Conservation (phyloP, 2,797 vertebrate species). For the Lacerta bilineata region DNA sequence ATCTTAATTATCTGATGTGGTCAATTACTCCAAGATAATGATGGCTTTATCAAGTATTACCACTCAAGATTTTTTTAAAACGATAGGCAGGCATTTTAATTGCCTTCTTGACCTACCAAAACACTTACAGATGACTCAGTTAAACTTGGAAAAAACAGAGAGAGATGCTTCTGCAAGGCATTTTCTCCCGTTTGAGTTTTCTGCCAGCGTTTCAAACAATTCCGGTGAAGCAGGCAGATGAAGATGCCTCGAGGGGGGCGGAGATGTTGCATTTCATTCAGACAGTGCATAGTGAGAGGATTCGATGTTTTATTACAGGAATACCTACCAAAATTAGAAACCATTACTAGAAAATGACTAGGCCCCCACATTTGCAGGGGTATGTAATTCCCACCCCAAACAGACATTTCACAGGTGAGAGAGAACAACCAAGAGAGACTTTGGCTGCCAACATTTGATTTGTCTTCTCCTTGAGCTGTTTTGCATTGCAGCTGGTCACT, state of each 20-base stretch:
- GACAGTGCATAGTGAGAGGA: not conserved
- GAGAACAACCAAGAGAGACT: not conserved
- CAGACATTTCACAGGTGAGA: not conserved
- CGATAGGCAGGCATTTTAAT: conserved; percentile 74
- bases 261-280: conserved; percentile 13
- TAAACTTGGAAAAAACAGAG: conserved; percentile 52
- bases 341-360: not conserved
- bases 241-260: not conserved
- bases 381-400: not conserved
- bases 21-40: conserved; percentile 80
- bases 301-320: conserved; percentile 24
- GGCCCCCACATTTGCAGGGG: not conserved
- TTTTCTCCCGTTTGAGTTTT: not conserved
- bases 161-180: conserved; percentile 45
- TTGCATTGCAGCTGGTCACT: no score
- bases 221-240: not conserved
- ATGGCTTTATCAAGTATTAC: conserved; percentile 80
- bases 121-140: conserved; percentile 76
- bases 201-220: conserved; percentile 47
- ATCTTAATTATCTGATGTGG: conserved; percentile 80
- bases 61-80: conserved; percentile 71
- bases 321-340: conserved; percentile 5
- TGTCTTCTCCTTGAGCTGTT: no score
- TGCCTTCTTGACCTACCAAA: conserved; percentile 78
- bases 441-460: no score